Evolutionary conservation across 2,797 vertebrate genomes (phyloP).

Genomic region (Sebastes miniatus): DNA sequence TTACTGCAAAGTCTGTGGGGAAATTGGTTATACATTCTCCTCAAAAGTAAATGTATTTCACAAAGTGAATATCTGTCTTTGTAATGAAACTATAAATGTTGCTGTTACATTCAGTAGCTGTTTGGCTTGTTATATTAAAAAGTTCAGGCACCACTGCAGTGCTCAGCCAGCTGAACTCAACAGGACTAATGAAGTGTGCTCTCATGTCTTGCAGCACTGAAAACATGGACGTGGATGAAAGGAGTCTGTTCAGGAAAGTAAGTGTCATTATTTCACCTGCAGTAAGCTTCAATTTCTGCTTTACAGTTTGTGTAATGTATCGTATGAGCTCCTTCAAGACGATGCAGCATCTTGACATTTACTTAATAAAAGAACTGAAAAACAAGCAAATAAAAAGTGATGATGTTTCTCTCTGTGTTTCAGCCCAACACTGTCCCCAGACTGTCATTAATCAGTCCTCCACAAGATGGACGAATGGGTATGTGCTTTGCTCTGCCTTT

Average conservation of each 20-base stretch:
- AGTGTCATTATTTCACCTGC: slow-evolving; percentile 19
- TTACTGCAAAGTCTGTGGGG: background rate
- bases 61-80: background rate
- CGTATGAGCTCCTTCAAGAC: background rate
- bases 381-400: background rate
- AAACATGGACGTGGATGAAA: slow-evolving; percentile 67
- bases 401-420: slow-evolving; percentile 9
- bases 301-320: background rate
- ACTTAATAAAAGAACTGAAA: background rate
- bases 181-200: slow-evolving; percentile 27
- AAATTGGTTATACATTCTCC: background rate
- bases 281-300: background rate
- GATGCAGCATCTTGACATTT: background rate
- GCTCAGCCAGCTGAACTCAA: background rate
- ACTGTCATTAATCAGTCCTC: slow-evolving; percentile 86
- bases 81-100: background rate
- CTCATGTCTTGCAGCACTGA: slow-evolving; percentile 63
- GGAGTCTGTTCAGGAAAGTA: slow-evolving; percentile 73
- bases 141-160: background rate
- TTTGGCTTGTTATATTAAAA: background rate
- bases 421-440: slow-evolving; percentile 81
- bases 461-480: slow-evolving; percentile 87
- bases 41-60: background rate
- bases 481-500: slow-evolving; percentile 43
- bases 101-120: background rate